A percentile compares a stretch with the other conserved stretches of the same genome.
Conservation (phyloP, 2,888 invertebrate genomes). For the Diarsia dahlii region DNA sequence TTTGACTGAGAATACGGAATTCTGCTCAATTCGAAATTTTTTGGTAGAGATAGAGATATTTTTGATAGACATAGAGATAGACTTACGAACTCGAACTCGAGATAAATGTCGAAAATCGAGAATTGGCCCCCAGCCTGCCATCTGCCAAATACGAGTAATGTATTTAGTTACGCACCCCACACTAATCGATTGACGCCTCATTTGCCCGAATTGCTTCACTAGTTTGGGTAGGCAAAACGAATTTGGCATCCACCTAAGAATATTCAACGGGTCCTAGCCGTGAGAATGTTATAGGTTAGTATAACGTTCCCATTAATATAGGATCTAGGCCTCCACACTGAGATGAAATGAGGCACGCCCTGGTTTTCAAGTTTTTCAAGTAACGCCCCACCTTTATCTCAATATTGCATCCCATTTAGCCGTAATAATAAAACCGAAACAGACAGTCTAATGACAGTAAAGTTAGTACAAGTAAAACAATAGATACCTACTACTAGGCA, state of each 20-base stretch:
- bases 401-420: background rate
- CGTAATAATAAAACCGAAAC: background rate
- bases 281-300: too few species aligned
- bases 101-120: too few species aligned
- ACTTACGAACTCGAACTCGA: too few species aligned
- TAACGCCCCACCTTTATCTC: background rate
- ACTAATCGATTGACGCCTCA: slow-evolving; percentile 27
- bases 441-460: background rate
- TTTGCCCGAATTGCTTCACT: slow-evolving; percentile 8
- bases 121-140: too few species aligned
- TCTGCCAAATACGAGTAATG: background rate
- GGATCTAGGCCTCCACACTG: too few species aligned
- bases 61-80: too few species aligned
- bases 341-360: background rate
- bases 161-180: slow-evolving; percentile 7
- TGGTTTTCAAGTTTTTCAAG: background rate
- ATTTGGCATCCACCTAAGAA: background rate
- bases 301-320: too few species aligned
- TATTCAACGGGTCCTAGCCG: too few species aligned
- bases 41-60: too few species aligned
- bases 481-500: too few species aligned
- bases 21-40: too few species aligned
- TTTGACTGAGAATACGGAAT: too few species aligned
- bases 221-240: background rate
- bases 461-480: background rate